A percentile compares a stretch with the other conserved stretches of the same genome.
Conservation (phyloP, 2,797 vertebrate genomes). For the Leptoclinus maculatus region DNA sequence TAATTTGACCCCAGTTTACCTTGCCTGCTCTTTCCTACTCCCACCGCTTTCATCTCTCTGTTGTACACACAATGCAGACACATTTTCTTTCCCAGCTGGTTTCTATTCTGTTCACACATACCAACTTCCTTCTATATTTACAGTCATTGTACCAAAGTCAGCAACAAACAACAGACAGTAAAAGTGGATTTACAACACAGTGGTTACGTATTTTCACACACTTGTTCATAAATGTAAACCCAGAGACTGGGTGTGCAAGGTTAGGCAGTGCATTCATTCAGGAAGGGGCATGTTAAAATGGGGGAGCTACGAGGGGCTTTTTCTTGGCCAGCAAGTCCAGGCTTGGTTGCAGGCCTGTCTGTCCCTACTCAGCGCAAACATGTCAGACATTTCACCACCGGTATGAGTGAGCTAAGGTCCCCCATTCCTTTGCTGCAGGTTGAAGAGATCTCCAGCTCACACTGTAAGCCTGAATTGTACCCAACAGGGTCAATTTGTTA, state of each 20-base stretch:
- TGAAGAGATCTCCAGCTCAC: conserved; percentile 42
- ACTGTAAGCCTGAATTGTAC: conserved; percentile 51
- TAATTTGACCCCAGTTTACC: conserved; percentile 12
- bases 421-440: conserved; percentile 59
- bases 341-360: conserved; percentile 81
- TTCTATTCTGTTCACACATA: neutral
- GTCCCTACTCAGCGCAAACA: conserved; percentile 79
- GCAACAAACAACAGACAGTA: conserved; percentile 7
- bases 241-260: conserved; percentile 9
- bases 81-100: neutral
- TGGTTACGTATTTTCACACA: conserved; percentile 8
- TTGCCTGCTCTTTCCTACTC: conserved; percentile 23
- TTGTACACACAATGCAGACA: conserved; percentile 9
- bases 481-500: conserved; percentile 47
- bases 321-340: conserved; percentile 83
- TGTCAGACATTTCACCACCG: conserved; percentile 83
- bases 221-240: conserved; percentile 26
- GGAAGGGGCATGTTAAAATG: conserved; percentile 67
- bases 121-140: conserved; percentile 4
- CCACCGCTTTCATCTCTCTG: neutral
- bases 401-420: conserved; percentile 57
- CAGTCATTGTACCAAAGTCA: neutral
- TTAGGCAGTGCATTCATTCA: conserved; percentile 63
- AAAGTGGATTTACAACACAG: conserved; percentile 3
- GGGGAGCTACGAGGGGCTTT: conserved; percentile 76